Evolutionary conservation across 2,888 invertebrate species (phyloP).

Genomic region (Caenorhabditis panamensis): DNA sequence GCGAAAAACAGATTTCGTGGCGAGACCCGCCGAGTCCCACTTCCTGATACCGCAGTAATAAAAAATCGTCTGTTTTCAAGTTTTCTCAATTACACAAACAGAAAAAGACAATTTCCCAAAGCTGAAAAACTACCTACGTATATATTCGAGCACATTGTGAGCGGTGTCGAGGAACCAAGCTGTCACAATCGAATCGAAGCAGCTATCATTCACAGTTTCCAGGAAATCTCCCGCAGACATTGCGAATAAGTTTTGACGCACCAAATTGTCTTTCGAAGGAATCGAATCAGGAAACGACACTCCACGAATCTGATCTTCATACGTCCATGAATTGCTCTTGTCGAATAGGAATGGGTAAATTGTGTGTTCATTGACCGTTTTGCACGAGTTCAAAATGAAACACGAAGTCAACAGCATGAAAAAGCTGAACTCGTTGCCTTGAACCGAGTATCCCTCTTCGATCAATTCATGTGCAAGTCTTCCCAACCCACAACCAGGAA

Average conservation of each 20-base stretch:
- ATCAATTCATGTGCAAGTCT: conserved; percentile 95
- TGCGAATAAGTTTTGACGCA: conserved; percentile 85
- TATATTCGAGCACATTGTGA: conserved; percentile 94
- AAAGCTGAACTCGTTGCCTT: conserved; percentile 97
- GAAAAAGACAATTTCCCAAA: neutral
- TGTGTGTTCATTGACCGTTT: conserved; percentile 86
- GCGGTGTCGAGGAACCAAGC: conserved; percentile 99
- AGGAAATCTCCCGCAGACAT: conserved; percentile 98
- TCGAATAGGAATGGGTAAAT: conserved; percentile 97
- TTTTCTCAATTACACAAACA: no score
- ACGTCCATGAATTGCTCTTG: conserved; percentile 90
- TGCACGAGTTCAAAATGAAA: conserved; percentile 92
- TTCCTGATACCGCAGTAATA: no score
- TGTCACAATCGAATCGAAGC: conserved; percentile 94
- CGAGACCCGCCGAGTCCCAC: no score
- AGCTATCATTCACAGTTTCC: conserved; percentile 86
- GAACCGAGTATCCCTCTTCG: conserved; percentile 90
- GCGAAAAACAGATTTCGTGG: no score
- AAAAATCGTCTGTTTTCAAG: no score
- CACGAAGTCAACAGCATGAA: conserved; percentile 98
- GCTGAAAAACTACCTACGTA: conserved; percentile 83
- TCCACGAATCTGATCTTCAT: conserved; percentile 88
- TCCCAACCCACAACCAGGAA: conserved; percentile 95
- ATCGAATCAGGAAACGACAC: conserved; percentile 92
- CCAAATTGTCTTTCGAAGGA: conserved; percentile 83